These are phyloP conservation scores for Julus scanicus DNA, from an alignment of 2,888 invertebrate species.

Conservation along the genomic window DNA sequence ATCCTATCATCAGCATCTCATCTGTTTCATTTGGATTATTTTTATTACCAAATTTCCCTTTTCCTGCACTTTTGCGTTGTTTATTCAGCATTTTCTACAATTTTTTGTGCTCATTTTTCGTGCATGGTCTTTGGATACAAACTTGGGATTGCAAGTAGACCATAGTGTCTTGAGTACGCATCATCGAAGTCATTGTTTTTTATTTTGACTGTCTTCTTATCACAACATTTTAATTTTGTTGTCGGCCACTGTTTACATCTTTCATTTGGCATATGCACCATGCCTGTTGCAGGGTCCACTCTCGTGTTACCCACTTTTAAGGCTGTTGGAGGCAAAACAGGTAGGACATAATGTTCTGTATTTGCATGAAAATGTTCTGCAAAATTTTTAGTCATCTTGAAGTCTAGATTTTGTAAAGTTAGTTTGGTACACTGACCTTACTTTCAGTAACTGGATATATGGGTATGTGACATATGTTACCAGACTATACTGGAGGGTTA, in stretches of 20 bases:
- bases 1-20: background rate
- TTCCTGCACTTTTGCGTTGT: background rate
- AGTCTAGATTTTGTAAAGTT: too few species aligned
- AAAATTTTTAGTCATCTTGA: background rate
- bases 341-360: conserved; percentile 38
- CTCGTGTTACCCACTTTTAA: conserved; percentile 51
- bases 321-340: conserved; percentile 46
- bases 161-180: background rate
- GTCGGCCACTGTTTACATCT: background rate
- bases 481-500: too few species aligned
- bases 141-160: background rate
- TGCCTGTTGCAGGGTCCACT: conserved; percentile 54
- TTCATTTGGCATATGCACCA: conserved; percentile 40
- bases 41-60: background rate
- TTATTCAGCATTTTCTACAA: background rate
- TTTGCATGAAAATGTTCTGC: background rate
- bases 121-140: background rate
- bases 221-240: background rate
- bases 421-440: too few species aligned
- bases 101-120: background rate
- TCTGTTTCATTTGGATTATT: conserved; percentile 15
- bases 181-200: background rate
- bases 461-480: too few species aligned
- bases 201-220: background rate
- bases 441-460: too few species aligned